These are phyloP conservation scores for Apeira syringaria DNA, from an alignment of 2,888 invertebrate genomes.

Conservation along the genomic window DNA sequence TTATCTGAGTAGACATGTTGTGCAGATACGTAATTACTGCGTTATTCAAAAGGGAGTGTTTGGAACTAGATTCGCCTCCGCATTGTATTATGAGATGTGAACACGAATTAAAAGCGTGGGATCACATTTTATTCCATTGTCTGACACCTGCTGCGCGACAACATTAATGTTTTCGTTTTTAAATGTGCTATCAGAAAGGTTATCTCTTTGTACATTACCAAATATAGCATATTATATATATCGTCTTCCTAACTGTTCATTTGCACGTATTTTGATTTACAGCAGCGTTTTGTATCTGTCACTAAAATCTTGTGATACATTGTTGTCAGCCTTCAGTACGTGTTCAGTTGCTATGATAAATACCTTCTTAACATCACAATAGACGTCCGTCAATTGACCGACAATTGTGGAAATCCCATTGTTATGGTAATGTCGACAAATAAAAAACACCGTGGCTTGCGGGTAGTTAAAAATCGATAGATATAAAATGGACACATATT, in stretches of 20 bases:
- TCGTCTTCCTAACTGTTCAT: conserved; percentile 23
- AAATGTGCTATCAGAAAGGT: conserved; percentile 46
- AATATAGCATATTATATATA: conserved; percentile 25
- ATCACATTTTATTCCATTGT: conserved; percentile 44
- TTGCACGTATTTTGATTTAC: conserved; percentile 33
- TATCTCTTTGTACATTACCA: conserved; percentile 39
- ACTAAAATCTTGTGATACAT: conserved; percentile 39
- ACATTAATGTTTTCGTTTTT: conserved; percentile 32
- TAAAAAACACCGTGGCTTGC: conserved; percentile 7
- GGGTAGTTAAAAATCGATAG: conserved; percentile 1
- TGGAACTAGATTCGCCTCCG: conserved; percentile 49
- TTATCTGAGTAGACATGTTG: conserved; percentile 10
- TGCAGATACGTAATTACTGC: conserved; percentile 5
- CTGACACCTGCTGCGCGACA: conserved; percentile 45
- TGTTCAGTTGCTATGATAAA: conserved; percentile 58
- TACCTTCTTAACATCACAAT: conserved; percentile 67
- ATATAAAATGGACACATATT: neutral
- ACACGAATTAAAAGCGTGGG: conserved; percentile 52
- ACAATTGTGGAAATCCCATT: conserved; percentile 48
- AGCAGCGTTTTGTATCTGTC: conserved; percentile 40
- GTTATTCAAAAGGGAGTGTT: conserved; percentile 39
- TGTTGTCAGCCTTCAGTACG: conserved; percentile 33
- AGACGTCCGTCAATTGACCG: conserved; percentile 50
- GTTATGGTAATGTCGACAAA: conserved; percentile 57
- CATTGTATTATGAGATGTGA: conserved; percentile 41